Base-by-base conservation (phyloP, 2,888 invertebrate species). In the Lapara coniferarum region DNA sequence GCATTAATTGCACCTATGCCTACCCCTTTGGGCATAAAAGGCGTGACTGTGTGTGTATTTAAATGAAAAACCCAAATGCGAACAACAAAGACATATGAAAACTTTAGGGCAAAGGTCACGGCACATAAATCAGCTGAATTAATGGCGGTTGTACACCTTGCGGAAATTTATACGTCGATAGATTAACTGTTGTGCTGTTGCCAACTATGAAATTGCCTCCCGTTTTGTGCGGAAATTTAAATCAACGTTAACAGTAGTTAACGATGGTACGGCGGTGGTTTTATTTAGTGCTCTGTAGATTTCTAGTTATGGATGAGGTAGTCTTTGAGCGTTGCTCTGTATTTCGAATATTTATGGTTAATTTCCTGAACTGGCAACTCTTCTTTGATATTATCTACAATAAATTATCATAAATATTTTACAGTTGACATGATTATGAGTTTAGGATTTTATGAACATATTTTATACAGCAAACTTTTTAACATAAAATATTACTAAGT, bases 81-180 rank as follows among this genome's bases (percentile, higher is more conserved):
- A 13, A 69, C 63, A 52, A 63, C 68, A 75, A 72, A 74, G 16
- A 51, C 73, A 74, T 70, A 72, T 72, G 67, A 72, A 74, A 75
- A 78, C 70, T 78, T 77, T 77, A 70, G 75, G 75, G 72, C 73
- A 58, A 25, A 55, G 71, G 73, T 72, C 77, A 78, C 75, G 76
- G 77, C 63, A 78, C 66, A 82, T 86, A 85, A 86, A 86, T 87
- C 84, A 84, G 80, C 30, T 49, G 69, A 72, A 71, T 78, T 83
- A 85, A 84, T 82, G 83, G 78, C 72, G 70, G 69, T 46, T 71
- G 78, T 67, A 73, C 79, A 77, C 81, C 81, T 79, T 72, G 76
- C 70, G 75, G 79, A 77, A 75, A 75, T 75, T 79, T 81, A 80
- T 79, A 52, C 53, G 52, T 49, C 79, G 80, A 82, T 78, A 79